These are phyloP conservation scores for Eupithecia abbreviata DNA, from an alignment of 2,888 invertebrate genomes.

Conservation along the genomic window DNA sequence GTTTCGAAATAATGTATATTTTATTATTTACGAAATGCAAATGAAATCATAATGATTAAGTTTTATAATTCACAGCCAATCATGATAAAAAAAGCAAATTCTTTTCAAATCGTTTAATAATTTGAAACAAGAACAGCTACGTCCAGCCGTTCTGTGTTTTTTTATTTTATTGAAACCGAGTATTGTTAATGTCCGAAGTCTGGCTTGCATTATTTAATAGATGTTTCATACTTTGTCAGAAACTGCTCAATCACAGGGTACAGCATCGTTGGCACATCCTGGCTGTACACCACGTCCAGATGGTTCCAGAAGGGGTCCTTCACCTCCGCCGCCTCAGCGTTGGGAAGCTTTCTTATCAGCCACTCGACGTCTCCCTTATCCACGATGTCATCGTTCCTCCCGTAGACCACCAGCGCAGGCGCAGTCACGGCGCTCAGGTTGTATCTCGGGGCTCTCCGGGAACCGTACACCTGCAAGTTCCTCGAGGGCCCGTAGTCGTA, in stretches of 20 bases:
- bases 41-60: background rate
- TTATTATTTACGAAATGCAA: background rate
- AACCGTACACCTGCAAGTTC: constrained; percentile 62
- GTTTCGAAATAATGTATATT: background rate
- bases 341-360: constrained; percentile 80
- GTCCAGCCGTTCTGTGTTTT: background rate
- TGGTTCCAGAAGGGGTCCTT: constrained; percentile 68
- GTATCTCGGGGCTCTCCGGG: constrained; percentile 56
- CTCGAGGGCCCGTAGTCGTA: constrained; percentile 61
- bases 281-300: constrained; percentile 45
- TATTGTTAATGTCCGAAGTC: background rate
- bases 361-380: constrained; percentile 82
- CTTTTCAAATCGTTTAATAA: background rate
- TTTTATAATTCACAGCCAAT: background rate
- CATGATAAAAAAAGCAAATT: background rate
- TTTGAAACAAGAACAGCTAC: background rate
- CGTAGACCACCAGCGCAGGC: constrained; percentile 64
- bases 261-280: constrained; percentile 41
- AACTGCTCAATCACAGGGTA: constrained; percentile 71
- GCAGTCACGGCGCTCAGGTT: constrained; percentile 58
- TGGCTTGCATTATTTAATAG: background rate
- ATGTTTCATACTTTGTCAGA: constrained; percentile 14
- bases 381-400: constrained; percentile 83
- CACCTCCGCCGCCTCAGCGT: constrained; percentile 81
- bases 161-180: too few species aligned